Percentiles rank a stretch among this genome's conserved stretches.
These are phyloP conservation scores for Spheniscus humboldti DNA, from an alignment of 2,797 vertebrate genomes.

Conservation along the genomic window DNA sequence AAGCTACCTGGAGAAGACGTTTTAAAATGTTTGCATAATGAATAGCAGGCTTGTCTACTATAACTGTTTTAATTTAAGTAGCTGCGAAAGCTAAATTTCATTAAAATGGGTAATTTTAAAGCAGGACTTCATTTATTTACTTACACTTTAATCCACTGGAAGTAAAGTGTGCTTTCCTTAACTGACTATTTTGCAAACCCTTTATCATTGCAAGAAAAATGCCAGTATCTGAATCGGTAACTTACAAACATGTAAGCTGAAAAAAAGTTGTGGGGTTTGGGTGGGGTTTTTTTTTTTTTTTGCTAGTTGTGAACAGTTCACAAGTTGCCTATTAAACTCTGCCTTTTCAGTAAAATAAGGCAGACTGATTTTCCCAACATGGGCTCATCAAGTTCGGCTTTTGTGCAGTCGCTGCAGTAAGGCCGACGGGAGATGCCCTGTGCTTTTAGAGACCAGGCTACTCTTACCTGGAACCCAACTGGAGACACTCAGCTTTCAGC, in stretches of 20 bases:
- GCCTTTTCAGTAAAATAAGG: background rate
- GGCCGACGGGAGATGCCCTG: background rate
- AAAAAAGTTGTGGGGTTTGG: background rate
- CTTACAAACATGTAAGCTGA: background rate
- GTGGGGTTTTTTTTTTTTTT: background rate
- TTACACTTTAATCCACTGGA: background rate
- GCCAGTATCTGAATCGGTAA: background rate
- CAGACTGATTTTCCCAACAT: background rate
- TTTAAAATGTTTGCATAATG: background rate
- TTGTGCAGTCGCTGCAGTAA: background rate
- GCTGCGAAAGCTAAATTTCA: constrained; percentile 21
- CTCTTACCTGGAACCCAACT: background rate
- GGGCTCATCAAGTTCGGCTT: background rate
- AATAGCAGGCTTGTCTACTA: background rate
- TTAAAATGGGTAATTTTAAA: constrained; percentile 1
- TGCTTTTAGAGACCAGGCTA: background rate
- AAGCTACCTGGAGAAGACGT: constrained; percentile 50
- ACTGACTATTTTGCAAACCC: background rate
- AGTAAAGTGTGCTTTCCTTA: background rate
- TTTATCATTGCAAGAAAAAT: background rate
- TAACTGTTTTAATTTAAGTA: background rate
- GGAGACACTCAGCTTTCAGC: background rate
- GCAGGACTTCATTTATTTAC: background rate
- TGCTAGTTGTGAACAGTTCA: background rate
- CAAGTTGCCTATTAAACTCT: background rate